Conservation (phyloP, 2,113 vertebrate species). For the Nipponia nippon region DNA sequence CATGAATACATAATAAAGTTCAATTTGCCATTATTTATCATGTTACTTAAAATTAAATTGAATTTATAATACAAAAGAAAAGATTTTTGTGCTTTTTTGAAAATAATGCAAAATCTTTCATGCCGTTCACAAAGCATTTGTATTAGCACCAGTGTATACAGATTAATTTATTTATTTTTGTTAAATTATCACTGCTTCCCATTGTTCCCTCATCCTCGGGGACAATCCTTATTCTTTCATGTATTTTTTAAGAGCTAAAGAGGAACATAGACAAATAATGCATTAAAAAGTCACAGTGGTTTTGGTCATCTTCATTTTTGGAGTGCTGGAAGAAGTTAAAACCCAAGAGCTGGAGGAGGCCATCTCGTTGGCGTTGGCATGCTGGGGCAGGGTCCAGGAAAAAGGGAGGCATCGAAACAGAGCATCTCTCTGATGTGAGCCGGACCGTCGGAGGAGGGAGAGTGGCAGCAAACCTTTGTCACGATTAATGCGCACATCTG, state of each 20-base stretch:
- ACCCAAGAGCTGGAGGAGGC: not conserved
- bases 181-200: slow-evolving; percentile 60
- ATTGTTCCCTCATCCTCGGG: slow-evolving; percentile 49
- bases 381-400: not conserved
- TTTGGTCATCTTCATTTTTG: not conserved
- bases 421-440: fast-evolving
- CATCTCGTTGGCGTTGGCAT: not conserved
- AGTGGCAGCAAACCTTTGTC: not conserved
- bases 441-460: fast-evolving
- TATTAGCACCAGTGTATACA: slow-evolving; percentile 56
- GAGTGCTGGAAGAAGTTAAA: not conserved
- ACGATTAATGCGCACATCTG: fast-evolving
- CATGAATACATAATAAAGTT: slow-evolving; percentile 72
- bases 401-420: not conserved
- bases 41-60: slow-evolving; percentile 62
- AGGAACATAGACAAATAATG: slow-evolving; percentile 12
- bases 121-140: slow-evolving; percentile 62
- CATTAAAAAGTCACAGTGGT: not conserved
- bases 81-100: slow-evolving; percentile 54
- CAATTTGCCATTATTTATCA: slow-evolving; percentile 72
- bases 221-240: slow-evolving; percentile 48
- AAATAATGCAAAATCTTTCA: slow-evolving; percentile 69
- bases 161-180: slow-evolving; percentile 68
- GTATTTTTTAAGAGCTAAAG: slow-evolving; percentile 64
- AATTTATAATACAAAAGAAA: slow-evolving; percentile 52